Base-by-base conservation (phyloP, 2,113 vertebrate genomes). In the Coryphaenoides rupestris region DNA sequence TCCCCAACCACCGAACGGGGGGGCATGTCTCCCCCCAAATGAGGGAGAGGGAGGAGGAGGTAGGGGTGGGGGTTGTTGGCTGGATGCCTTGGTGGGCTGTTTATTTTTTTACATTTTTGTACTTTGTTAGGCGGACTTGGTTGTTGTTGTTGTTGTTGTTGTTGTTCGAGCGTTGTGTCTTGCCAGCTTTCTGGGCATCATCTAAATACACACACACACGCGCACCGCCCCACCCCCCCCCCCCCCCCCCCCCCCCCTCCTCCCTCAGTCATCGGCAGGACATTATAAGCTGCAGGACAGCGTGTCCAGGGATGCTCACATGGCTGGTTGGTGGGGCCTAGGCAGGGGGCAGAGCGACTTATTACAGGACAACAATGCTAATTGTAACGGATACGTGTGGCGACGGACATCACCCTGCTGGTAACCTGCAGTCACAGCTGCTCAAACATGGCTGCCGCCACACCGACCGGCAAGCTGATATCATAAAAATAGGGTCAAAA, bases 101-200 rank as follows among this genome's bases (percentile, higher is more conserved):
- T 33, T 33, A 5, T 33, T 33, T 40, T 40, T 12, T 40, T 40
- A n/a, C n/a, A n/a, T n/a, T n/a, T n/a, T n/a, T n/a, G n/a, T n/a
- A n/a, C n/a, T 79, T 83, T 78, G 81, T 82, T 21, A 33, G 59
- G 60, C 76, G 46, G 73, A 77, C 80, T 76, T 63, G 10, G 5
- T 40, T 40, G 33, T 12, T 40, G 33, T 40, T 40, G 70, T 72
- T 56, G 19, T 54, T 80, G 83, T 86, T 85, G 85, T 82, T 86
- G 87, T 89, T 87, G 84, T 89, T 89, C 82, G 81, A 76, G 84
- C 86, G 86, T 87, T 87, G 83, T 87, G 86, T 84, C 79, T 77
- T 63, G 56, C 60, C 87, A 89, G 84, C 84, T 89, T 86, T 86
- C 83, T 74, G 71, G 73, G 58, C 71, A 66, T 72, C 72, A 63